Base-by-base conservation (phyloP, 1,140 invertebrate genomes). In the Pantala flavescens region DNA sequence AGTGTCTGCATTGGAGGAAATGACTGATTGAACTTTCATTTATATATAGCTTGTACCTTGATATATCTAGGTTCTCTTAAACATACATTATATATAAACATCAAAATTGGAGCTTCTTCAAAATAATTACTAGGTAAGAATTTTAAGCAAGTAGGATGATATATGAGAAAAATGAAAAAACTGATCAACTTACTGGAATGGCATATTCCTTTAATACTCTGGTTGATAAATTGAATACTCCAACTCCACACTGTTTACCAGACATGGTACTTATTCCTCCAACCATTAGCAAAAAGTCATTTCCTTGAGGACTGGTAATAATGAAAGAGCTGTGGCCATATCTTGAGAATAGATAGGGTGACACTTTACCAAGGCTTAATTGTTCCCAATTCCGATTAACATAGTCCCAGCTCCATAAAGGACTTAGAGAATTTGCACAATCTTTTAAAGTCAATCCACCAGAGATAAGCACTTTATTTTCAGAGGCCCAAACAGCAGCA, bases 291-390 rank as follows among this genome's bases (percentile, higher is more conserved):
- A 85, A 76, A 7, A 76, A 75, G 74, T 84, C 78, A 7, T 79
- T 76, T 36, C 49, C 49, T 7, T 21, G 1, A 21, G 16, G 16
- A 63, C n/a, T 21, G n/a, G 49, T 63, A 14, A 80, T 73, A 19
- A 83, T 74, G 76, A 82, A 78, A 71, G 81, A 79, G 24, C 82
- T 82, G 75, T 86, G 85, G 9, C 77, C 77, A 76, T 80, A 81
- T 72, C 81, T 76, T 19, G 81, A 16, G 16, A 63, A 63, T 14
- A 3, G 49, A 19, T 5, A 16, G n/a, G 14, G 80, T 43, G 78
- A 76, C 23, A 78, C 72, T 71, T 78, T 78, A 24, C 49, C 70
- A 63, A 79, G 23, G 2, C 74, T 11, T 23, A 81, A 43, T 71
- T 76, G 71, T 63, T 73, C 76, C 81, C 81, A 82, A n/a, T 70